Evolutionary conservation across 1,140 invertebrate genomes (phyloP), one percentile per base, ranked within the genome.

Genomic region (Drosophila nebulosa): DNA sequence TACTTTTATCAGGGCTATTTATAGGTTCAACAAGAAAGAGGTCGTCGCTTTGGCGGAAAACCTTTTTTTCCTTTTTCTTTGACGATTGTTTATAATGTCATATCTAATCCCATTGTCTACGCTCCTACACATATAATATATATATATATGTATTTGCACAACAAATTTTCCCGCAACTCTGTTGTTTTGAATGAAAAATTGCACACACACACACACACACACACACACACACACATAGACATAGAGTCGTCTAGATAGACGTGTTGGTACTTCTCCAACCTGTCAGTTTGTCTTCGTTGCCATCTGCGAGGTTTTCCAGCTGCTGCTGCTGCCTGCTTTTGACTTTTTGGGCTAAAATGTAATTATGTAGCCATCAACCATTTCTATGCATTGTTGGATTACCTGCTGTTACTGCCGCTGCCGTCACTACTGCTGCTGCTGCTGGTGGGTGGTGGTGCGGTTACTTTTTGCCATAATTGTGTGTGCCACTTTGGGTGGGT

Each of bases 301-400:
- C 36, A 16, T 35, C 27, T 18, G 22, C 36, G 32, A 74, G 42
- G 50, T 39, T 59, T 59, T 59, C 18, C 30, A 58, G 56, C 26
- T 61, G 14, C 60, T 50, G 65, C 51, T 39, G 21, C 30, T 32
- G 30, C 30, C 30, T 74, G 52, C 16, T 36, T 32, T 50, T 69
- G 77, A 69, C 66, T 72, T 88, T 76, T 88, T 85, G 74, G 81
- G 58, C 64, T 64, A 79, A 78, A 81, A 78, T 78, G 81, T 78
- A 86, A 88, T 86, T 86, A 85, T 81, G 70, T 85, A 64, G 78
- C 66, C 74, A 78, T 78, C 74, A 66, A 62, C 67, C 55, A 71
- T 75, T 62, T 64, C 62, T 69, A 64, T 66, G 77, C 74, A 75
- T 62, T 74, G 71, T 74, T 79, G 72, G 39, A 16, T 46, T 46